These are phyloP conservation scores for Xerus rutilus DNA, from an alignment of 2,797 vertebrate genomes.

Conservation along the genomic window DNA sequence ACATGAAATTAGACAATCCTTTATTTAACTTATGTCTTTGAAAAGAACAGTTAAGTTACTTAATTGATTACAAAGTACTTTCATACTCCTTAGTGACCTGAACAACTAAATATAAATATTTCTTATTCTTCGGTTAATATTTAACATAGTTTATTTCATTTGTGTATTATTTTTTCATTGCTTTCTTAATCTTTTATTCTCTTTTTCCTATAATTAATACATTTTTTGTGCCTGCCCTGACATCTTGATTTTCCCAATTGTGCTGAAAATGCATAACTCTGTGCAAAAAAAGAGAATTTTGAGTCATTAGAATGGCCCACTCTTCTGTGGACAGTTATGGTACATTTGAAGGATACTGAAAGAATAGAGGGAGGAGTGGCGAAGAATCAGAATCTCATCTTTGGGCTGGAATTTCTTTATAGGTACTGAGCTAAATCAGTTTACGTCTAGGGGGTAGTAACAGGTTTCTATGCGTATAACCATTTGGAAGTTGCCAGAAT, in stretches of 20 bases:
- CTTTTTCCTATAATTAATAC: conserved; percentile 9
- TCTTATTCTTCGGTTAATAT: background rate
- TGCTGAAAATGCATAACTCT: background rate
- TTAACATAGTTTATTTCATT: conserved; percentile 20
- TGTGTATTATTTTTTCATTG: background rate
- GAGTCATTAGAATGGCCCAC: background rate
- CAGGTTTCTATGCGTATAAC: background rate
- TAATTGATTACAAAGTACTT: background rate
- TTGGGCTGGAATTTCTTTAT: background rate
- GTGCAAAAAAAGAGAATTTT: background rate
- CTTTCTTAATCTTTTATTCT: background rate
- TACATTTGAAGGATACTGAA: background rate
- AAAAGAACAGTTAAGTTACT: background rate
- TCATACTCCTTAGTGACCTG: background rate
- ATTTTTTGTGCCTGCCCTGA: background rate
- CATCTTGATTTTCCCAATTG: background rate
- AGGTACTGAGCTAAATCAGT: background rate
- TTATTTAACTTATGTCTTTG: background rate
- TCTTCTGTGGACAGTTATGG: background rate
- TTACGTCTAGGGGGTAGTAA: background rate
- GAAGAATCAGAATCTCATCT: background rate
- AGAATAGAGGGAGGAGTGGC: background rate
- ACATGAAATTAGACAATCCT: background rate
- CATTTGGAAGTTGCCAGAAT: background rate
- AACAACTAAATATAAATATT: background rate